phyloP scores from a whole-genome alignment of 1,140 invertebrate species.

The Plectrocnemia conspersa region DNA sequence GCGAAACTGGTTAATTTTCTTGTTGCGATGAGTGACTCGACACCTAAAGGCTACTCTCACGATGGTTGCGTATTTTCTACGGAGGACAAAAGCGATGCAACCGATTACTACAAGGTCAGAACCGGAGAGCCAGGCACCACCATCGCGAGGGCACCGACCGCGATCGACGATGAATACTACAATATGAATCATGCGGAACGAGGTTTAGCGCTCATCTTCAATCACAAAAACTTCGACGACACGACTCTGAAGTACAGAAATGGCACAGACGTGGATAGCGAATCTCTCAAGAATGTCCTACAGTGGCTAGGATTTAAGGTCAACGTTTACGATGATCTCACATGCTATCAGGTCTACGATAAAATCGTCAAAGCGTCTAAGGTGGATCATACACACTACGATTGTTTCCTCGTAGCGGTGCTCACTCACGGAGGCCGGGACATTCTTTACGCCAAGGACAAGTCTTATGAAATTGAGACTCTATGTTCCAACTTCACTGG shows the following conservation, averaged over 20 bases:
- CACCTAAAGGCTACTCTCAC: too few relatives aligned
- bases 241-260: constrained; percentile 54
- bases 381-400: constrained; percentile 63
- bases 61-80: too few relatives aligned
- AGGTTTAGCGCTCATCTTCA: constrained; percentile 78
- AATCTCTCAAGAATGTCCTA: constrained; percentile 55
- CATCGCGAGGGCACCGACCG: too few relatives aligned
- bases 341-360: constrained; percentile 55
- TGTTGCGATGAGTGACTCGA: too few relatives aligned
- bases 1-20: too few relatives aligned
- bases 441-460: constrained; percentile 73
- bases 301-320: constrained; percentile 64
- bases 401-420: constrained; percentile 68
- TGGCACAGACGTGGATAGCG: constrained; percentile 62
- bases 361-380: constrained; percentile 55
- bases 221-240: constrained; percentile 68
- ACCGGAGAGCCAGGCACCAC: too few relatives aligned
- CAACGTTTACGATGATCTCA: constrained; percentile 51
- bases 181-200: constrained; percentile 72
- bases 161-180: constrained; percentile 55
- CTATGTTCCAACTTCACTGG: constrained; percentile 81
- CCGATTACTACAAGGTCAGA: too few relatives aligned
- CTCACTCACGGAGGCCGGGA: constrained; percentile 79
- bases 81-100: too few relatives aligned
- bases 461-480: too few relatives aligned